These are phyloP conservation scores for Crypturellus undulatus DNA, from an alignment of 2,113 vertebrate genomes.

Conservation along the genomic window DNA sequence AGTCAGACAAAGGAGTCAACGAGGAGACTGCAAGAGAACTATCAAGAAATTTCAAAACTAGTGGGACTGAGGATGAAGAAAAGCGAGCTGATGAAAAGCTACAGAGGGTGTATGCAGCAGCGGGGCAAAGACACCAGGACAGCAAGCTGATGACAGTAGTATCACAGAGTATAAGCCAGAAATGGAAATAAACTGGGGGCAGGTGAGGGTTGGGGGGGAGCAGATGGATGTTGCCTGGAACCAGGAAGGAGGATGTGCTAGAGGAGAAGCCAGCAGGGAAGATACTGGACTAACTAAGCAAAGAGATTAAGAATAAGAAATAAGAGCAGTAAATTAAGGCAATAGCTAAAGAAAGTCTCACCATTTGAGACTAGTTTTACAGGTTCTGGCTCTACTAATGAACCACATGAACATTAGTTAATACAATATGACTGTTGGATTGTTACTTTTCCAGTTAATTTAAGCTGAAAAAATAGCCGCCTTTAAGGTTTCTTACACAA, in stretches of 20 bases:
- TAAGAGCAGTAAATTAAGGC: slow-evolving; percentile 15
- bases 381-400: not conserved
- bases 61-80: slow-evolving; percentile 27
- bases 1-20: slow-evolving; percentile 37
- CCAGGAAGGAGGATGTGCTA: not conserved
- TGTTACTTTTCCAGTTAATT: not conserved
- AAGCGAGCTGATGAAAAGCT: slow-evolving; percentile 30
- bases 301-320: slow-evolving; percentile 29
- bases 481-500: not conserved
- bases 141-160: slow-evolving; percentile 32
- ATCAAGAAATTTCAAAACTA: slow-evolving; percentile 19
- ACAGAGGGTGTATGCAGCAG: not conserved
- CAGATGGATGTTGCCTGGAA: not conserved
- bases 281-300: slow-evolving; percentile 23
- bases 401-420: not conserved
- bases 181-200: slow-evolving; percentile 19
- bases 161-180: slow-evolving; percentile 43
- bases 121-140: slow-evolving; percentile 4
- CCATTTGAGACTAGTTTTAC: not conserved
- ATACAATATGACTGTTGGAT: not conserved
- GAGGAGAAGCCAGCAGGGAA: not conserved
- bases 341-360: slow-evolving; percentile 17
- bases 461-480: not conserved
- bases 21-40: slow-evolving; percentile 41
- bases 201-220: not conserved